These are phyloP conservation scores for Aphaenogaster ashmeadi DNA, from an alignment of 1,140 invertebrate species.

Conservation along the genomic window DNA sequence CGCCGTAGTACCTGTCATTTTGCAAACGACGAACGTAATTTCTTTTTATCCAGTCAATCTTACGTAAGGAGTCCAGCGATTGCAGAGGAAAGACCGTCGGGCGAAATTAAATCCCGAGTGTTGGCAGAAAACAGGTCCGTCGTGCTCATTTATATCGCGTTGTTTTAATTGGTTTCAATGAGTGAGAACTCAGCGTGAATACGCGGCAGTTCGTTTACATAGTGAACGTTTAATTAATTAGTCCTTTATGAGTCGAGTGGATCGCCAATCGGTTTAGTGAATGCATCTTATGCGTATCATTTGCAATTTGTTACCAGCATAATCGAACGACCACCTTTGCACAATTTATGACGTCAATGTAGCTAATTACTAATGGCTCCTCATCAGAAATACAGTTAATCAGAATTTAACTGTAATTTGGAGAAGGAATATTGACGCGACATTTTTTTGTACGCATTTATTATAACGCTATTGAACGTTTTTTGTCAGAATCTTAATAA, in stretches of 20 bases:
- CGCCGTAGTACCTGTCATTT: constrained; percentile 44
- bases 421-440: background rate
- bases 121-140: constrained; percentile 59
- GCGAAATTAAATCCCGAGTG: constrained; percentile 66
- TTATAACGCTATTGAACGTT: background rate
- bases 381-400: background rate
- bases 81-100: constrained; percentile 13
- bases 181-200: constrained; percentile 4
- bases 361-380: constrained; percentile 21
- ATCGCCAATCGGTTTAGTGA: constrained; percentile 47
- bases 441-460: background rate
- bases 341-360: background rate
- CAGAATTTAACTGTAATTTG: constrained; percentile 20
- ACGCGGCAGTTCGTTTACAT: constrained; percentile 63
- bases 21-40: constrained; percentile 23
- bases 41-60: constrained; percentile 38
- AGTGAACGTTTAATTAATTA: constrained; percentile 71
- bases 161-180: constrained; percentile 66
- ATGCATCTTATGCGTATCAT: constrained; percentile 46
- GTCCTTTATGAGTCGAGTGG: constrained; percentile 55
- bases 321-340: background rate
- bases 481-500: background rate
- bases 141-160: constrained; percentile 70
- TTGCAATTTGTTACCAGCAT: constrained; percentile 50
- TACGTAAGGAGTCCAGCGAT: background rate